Base-by-base conservation (phyloP, 2,888 invertebrate genomes). In the Dicranocentrus wangi region DNA sequence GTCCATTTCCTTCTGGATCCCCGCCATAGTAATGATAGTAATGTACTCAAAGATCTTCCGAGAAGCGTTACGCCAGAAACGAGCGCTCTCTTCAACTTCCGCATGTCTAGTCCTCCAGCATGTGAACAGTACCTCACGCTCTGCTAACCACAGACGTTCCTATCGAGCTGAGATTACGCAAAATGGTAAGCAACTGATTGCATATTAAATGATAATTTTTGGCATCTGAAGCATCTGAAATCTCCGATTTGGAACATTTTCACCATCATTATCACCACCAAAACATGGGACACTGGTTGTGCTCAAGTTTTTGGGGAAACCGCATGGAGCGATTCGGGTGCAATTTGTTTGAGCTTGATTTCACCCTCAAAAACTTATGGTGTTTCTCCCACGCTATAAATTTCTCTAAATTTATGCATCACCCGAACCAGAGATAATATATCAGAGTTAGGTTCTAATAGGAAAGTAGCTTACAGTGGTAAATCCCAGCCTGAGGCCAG, bases 1-100 rank as follows among this genome's bases (percentile, higher is more conserved):
- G 86, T 94, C 95, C 83, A 95, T 97, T 89, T 96, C 96, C 3
- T 97, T 97, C 89, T 97, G 97, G 97, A 96, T 97, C 89, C 97
- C 97, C 0, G 96, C 96, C 89, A 94, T 95, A 75, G 95, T 97
- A 85, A 97, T 97, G 97, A 92, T 95, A 87, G 94, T 94, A 88
- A 96, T 96, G 66, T 97, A 97, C 88, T 91, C 93, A 87, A 94
- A 95, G 60, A 96, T 97, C 89, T 97, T 96, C 89, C 92, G 93
- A 87, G 96, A 96, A 89, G 97, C 97, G 0, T 95, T 94, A 88
- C 91, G 93, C 2, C 96, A 97, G 88, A 96, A 97, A 89, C 95
- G 95, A 87, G 85, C 86, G 23, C 85, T 86, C 75, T 85, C 85
- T 32, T 86, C 85, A 78, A 86, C 86, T 63, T 86, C 86, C 82